phyloP scores from a whole-genome alignment of 2,113 vertebrate genomes.

The Mastomys natalensis region DNA sequence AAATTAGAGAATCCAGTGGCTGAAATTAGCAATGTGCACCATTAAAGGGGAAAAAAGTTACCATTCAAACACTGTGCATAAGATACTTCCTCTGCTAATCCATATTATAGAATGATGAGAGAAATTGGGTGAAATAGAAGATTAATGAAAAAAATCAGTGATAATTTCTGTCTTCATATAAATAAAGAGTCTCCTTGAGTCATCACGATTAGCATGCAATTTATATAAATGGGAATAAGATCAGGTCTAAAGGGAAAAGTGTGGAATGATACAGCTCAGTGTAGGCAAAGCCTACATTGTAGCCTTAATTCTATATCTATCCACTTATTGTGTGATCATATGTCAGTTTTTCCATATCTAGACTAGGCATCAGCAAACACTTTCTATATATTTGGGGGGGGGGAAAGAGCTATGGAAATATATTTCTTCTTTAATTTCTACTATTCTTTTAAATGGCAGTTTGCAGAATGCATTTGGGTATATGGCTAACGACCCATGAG shows the following conservation, averaged over 20 bases:
- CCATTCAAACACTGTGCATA: constrained; percentile 80
- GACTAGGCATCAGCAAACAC: constrained; percentile 70
- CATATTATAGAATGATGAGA: constrained; percentile 83
- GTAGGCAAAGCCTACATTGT: constrained; percentile 57
- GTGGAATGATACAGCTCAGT: constrained; percentile 54
- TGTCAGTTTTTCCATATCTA: constrained; percentile 69
- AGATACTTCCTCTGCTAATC: constrained; percentile 84
- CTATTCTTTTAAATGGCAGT: constrained; percentile 90
- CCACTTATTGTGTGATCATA: constrained; percentile 49
- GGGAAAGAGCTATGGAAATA: constrained; percentile 83
- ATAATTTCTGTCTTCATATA: constrained; percentile 84
- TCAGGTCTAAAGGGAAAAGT: constrained; percentile 71
- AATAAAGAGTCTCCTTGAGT: constrained; percentile 84
- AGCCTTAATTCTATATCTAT: constrained; percentile 59
- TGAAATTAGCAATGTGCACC: constrained; percentile 72
- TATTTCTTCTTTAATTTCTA: constrained; percentile 93
- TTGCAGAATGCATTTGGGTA: constrained; percentile 92
- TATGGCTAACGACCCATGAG: constrained; percentile 97
- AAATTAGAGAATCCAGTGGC: constrained; percentile 70
- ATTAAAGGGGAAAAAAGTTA: constrained; percentile 75
- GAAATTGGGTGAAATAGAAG: constrained; percentile 86
- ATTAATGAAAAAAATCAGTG: constrained; percentile 88
- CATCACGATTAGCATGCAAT: constrained; percentile 77
- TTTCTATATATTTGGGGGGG: constrained; percentile 80
- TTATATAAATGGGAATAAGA: constrained; percentile 79